These are phyloP conservation scores for Toxonevra muliebris DNA, from an alignment of 2,888 invertebrate species.

Conservation along the genomic window DNA sequence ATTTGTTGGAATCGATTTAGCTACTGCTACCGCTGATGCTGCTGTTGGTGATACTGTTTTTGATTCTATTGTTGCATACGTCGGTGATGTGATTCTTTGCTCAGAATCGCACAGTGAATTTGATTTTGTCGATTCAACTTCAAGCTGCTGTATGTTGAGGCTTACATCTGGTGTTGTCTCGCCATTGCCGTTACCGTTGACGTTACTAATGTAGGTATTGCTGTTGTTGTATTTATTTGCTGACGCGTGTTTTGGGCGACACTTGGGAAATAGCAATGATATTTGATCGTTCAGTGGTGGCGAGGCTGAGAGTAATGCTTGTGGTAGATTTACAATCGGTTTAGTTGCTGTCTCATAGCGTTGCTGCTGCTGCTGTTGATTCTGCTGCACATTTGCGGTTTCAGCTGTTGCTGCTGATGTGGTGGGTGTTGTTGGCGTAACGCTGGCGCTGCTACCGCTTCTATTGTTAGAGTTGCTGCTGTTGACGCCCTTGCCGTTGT, in stretches of 20 bases:
- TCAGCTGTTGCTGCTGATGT: slow-evolving; percentile 23
- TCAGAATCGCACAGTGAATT: too few species aligned
- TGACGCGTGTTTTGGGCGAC: slow-evolving; percentile 72
- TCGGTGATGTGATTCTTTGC: slow-evolving; percentile 8
- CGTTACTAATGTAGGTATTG: slow-evolving; percentile 34
- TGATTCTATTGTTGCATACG: neutral
- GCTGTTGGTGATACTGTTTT: slow-evolving; percentile 26
- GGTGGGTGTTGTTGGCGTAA: slow-evolving; percentile 37
- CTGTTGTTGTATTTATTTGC: slow-evolving; percentile 37
- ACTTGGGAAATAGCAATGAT: slow-evolving; percentile 87
- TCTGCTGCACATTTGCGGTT: slow-evolving; percentile 34
- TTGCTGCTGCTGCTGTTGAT: slow-evolving; percentile 40
- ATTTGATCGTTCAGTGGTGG: slow-evolving; percentile 76
- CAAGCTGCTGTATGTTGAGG: slow-evolving; percentile 30
- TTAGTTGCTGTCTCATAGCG: slow-evolving; percentile 20
- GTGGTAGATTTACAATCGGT: slow-evolving; percentile 48
- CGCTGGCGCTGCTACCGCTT: slow-evolving; percentile 35
- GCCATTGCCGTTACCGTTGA: slow-evolving; percentile 36
- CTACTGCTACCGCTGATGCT: slow-evolving; percentile 8
- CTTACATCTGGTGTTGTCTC: slow-evolving; percentile 33
- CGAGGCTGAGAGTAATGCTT: slow-evolving; percentile 66
- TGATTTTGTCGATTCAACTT: too few species aligned
- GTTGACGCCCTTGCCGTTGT: slow-evolving; percentile 32
- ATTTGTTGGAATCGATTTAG: slow-evolving; percentile 35
- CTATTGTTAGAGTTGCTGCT: slow-evolving; percentile 26